Base-by-base conservation (phyloP, 2,888 invertebrate species). In the Cantharis nigra region DNA sequence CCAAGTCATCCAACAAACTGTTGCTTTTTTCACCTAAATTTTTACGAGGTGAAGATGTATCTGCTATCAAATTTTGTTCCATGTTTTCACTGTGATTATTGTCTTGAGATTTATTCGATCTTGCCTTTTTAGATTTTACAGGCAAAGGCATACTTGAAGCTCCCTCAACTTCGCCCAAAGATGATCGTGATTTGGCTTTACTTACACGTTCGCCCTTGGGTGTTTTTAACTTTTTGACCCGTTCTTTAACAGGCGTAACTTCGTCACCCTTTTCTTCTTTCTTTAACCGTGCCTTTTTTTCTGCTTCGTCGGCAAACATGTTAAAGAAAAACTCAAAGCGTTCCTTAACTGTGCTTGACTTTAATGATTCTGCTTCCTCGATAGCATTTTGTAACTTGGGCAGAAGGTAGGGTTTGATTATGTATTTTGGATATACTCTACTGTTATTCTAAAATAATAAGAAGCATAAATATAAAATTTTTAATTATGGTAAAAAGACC, bases 341-440 rank as follows among this genome's bases (percentile, higher is more conserved):
- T n/a, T 92, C 88, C 64, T 91, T 87, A 76, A 91, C 89, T 13
- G 91, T 90, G 84, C 92, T 90, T 11, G 89, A 85, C 3, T 92
- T 87, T 9, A 96, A 89, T 71, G 89, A 89, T 83, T 94, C 93
- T 0, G 96, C 95, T 89, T 96, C 96, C n/a, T 91, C 90, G 0
- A 96, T 92, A 0, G 96, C 96, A 69, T 90, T 88, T 49, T 91
- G 90, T 96, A 97, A 97, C 74, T 91, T 90, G 3, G 88, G 83
- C 81, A 90, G 89, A 80, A 91, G 89, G 80, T 90, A 89, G 63
- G 91, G 89, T n/a, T 91, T 90, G 16, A 92, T 86, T 69, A 89
- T 87, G 82, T 90, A 79, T 26, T 69, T 69, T 26, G 1, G 65
- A 23, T n/a, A 18, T 23, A 64, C 63, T 72, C 65, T 76, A 20